Evolutionary conservation across 2,888 invertebrate species (phyloP).

Genomic region (Machimus rusticus): DNA sequence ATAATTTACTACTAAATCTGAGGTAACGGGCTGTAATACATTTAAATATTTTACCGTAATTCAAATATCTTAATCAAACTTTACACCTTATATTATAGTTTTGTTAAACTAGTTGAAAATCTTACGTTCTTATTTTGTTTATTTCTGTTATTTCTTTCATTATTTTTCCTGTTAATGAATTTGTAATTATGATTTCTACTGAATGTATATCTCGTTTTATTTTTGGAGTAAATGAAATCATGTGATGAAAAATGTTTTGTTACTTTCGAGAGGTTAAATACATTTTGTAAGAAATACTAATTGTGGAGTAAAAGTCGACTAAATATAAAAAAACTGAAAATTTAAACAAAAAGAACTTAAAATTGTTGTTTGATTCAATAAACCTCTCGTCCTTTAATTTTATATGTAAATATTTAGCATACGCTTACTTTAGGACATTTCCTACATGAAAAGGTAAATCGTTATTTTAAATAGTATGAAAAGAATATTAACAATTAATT

Average conservation of each 20-base stretch:
- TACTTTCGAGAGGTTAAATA: conserved; percentile 7
- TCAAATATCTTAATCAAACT: conserved; percentile 29
- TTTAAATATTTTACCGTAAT: conserved; percentile 33
- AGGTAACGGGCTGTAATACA: conserved; percentile 49
- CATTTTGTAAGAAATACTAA: conserved; percentile 28
- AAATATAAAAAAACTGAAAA: conserved; percentile 26
- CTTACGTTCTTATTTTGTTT: conserved; percentile 17
- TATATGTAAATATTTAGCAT: background rate
- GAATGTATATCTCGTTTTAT: background rate
- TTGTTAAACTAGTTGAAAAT: background rate
- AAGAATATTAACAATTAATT: background rate
- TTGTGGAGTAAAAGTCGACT: conserved; percentile 31
- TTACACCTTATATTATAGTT: conserved; percentile 29
- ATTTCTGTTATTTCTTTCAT: conserved; percentile 23
- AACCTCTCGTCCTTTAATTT: background rate
- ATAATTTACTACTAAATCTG: conserved; percentile 44
- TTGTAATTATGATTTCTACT: background rate
- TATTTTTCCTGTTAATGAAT: background rate
- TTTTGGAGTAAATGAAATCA: conserved; percentile 6
- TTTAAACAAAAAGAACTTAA: conserved; percentile 10
- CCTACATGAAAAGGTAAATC: background rate
- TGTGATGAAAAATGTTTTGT: conserved; percentile 27
- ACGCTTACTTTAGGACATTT: background rate
- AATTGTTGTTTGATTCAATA: conserved; percentile 9
- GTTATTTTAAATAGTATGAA: background rate